A percentile compares a stretch with the other conserved stretches of the same genome.
Conservation (phyloP, 2,797 vertebrate genomes). For the Melanotaenia nigrans region DNA sequence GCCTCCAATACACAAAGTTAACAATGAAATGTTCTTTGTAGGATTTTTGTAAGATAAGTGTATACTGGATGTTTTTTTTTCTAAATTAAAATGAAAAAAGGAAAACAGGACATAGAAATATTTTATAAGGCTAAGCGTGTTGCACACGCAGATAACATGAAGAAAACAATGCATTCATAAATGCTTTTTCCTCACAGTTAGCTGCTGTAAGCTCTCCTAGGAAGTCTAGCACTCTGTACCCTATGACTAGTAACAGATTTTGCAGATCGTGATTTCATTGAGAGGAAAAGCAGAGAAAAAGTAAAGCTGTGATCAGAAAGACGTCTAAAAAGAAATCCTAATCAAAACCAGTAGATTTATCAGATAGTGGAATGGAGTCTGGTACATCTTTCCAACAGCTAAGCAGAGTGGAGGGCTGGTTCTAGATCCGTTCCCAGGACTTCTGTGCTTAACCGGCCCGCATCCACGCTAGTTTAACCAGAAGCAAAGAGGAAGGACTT, state of each 20-base stretch:
- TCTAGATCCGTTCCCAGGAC: too few species aligned
- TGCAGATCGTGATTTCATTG: not conserved
- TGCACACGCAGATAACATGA: not conserved
- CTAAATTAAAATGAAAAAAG: not conserved
- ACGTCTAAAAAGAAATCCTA: not conserved
- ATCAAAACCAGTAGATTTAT: not conserved
- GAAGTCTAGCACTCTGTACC: not conserved
- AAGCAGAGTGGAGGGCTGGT: not conserved
- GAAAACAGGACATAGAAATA: not conserved
- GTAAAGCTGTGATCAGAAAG: not conserved
- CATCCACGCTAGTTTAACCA: too few species aligned
- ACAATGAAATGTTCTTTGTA: not conserved
- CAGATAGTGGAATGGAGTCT: not conserved
- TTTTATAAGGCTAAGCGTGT: not conserved
- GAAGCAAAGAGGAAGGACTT: too few species aligned
- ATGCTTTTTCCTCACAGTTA: not conserved
- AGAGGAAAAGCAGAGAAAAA: not conserved
- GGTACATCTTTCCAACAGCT: not conserved
- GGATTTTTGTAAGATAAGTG: not conserved
- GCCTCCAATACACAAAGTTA: not conserved
- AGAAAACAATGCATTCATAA: not conserved
- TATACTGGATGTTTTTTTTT: not conserved
- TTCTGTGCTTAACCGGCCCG: too few species aligned
- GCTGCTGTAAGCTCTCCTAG: not conserved
- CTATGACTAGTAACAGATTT: not conserved